phyloP scores from a whole-genome alignment of 2,113 vertebrate genomes.

The Myrmophylax atrothorax region DNA sequence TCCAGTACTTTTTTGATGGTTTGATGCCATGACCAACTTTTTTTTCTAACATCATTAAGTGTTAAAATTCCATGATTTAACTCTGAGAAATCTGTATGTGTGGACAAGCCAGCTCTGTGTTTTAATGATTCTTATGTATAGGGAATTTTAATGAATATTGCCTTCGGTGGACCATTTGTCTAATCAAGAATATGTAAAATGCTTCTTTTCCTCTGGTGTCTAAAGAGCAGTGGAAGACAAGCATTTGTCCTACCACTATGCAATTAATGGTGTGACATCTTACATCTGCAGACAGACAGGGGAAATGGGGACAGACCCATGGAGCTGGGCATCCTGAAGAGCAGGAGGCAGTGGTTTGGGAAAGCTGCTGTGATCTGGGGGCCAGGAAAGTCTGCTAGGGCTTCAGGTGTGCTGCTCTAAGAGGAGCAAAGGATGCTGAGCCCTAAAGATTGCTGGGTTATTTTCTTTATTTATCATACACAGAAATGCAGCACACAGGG shows the following conservation, averaged over 20 bases:
- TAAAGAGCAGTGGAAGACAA: neutral
- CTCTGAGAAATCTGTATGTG: neutral
- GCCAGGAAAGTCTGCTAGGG: neutral
- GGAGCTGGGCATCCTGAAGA: neutral
- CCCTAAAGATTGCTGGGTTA: neutral
- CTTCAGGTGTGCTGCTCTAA: neutral
- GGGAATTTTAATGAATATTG: constrained; percentile 48
- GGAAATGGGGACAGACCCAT: fast-evolving
- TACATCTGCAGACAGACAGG: neutral
- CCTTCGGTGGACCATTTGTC: neutral
- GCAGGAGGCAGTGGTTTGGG: neutral
- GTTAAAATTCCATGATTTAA: neutral
- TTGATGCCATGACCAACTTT: neutral
- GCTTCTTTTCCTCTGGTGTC: neutral
- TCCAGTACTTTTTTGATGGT: neutral
- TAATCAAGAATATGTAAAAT: constrained; percentile 13
- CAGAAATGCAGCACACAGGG: neutral
- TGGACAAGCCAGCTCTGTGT: neutral
- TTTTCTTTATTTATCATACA: neutral
- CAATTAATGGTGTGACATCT: neutral
- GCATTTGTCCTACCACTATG: neutral
- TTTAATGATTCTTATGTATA: constrained; percentile 9
- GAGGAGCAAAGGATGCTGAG: neutral
- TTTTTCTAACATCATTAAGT: neutral
- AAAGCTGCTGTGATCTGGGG: neutral